Conservation (phyloP, 2,797 vertebrate genomes). For the Alosa sapidissima region DNA sequence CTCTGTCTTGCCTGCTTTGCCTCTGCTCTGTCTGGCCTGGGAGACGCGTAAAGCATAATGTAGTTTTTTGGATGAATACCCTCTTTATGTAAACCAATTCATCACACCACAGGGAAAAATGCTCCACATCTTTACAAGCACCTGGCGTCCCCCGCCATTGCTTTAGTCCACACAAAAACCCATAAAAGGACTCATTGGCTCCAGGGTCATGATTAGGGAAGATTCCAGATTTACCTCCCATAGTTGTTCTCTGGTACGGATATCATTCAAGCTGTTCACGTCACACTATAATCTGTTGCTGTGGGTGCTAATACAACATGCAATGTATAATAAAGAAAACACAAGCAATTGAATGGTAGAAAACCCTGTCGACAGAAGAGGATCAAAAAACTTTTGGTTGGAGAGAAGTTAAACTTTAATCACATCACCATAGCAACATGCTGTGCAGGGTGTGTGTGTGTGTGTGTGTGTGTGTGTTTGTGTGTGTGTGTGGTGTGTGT, state of each 20-base stretch:
- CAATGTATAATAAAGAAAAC: constrained; percentile 43
- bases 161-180: constrained; percentile 67
- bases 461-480: neutral
- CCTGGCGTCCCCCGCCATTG: constrained; percentile 81
- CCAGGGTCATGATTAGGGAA: neutral
- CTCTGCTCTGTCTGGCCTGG: constrained; percentile 62
- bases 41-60: constrained; percentile 71
- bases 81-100: constrained; percentile 82
- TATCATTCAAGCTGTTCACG: neutral
- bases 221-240: constrained; percentile 6
- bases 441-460: constrained; percentile 43
- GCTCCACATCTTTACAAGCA: constrained; percentile 74
- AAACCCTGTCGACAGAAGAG: constrained; percentile 18
- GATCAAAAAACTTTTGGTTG: constrained; percentile 39
- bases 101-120: constrained; percentile 83
- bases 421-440: constrained; percentile 56
- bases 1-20: neutral
- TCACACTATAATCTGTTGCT: constrained; percentile 41
- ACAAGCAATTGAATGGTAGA: constrained; percentile 45
- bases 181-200: neutral
- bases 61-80: constrained; percentile 79
- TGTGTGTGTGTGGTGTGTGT: neutral
- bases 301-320: constrained; percentile 37
- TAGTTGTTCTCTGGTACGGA: neutral
- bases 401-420: constrained; percentile 48